Base-by-base conservation (phyloP, 2,113 vertebrate genomes). In the Solea solea region DNA sequence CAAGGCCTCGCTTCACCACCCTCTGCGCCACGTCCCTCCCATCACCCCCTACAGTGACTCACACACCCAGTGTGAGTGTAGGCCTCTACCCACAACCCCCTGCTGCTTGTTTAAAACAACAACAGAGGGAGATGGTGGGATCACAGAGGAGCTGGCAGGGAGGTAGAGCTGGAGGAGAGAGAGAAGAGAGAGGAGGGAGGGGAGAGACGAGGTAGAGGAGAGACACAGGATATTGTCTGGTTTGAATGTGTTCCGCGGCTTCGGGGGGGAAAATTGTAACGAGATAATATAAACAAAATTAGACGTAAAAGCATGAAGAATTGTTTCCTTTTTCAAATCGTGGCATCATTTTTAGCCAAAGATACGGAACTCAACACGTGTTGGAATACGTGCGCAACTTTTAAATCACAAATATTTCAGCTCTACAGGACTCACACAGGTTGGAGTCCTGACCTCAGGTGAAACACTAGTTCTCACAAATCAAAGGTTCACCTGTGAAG, bases 31-130 rank as follows among this genome's bases (percentile, higher is more conserved):
- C 39, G 54, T 14, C 57, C 50, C 53, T 55, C 54, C 44, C 13
- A 15, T 63, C 58, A 21, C 71, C 50, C 72, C 69, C 69, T 46
- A 41, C 67, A 57, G 76, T 89, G 87, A 87, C 85, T 90, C 84
- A 85, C 86, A 70, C 76, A 72, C 88, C 72, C 87, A 86, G 89
- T 76, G 12, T 87, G 89, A 90, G 81, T 52, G 76, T 48, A 70
- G 85, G 72, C 78, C 80, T 83, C 81, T 81, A 89, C 89, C 87
- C 89, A 89, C 85, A 88, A 88, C 86, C 91, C 90, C 91, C 89
- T 88, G 89, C 90, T 89, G 88, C 86, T 86, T 89, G 89, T 90
- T 89, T 90, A 89, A 84, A 86, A 76, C 85, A 87, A 88, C 86
- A 90, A 89, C 91, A 88, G 87, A 76, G 89, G 86, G 86, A 83